Evolutionary conservation across 2,888 invertebrate species (phyloP), one percentile per base, ranked within the genome.

Genomic region (Melieria picta): DNA sequence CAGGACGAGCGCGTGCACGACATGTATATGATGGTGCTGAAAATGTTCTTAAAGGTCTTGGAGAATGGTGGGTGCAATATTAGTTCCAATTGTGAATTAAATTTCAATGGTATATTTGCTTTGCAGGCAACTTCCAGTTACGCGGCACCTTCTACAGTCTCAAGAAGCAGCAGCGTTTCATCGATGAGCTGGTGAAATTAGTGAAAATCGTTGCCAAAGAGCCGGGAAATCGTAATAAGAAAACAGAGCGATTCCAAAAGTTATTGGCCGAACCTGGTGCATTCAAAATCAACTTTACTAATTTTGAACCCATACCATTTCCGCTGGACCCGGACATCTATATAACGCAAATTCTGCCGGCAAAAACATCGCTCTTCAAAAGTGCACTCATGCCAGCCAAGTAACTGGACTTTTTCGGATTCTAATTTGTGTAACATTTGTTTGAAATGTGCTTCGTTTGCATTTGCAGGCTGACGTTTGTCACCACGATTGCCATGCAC

Each of bases 361-460:
- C 95, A 79, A 95, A 95, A 80, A 97, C 98, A 0, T 93, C 93
- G 61, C 89, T 99, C 1, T 99, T 99, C 88, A 99, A 99, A 86
- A 98, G 98, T 48, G 96, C 97, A 0, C 88, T 98, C 69, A 98
- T 97, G 96, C 99, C 99, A 3, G 95, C 96, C 11, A 91, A 90
- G 87, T 87, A 77, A 77, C 81, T 76, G 50, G n/a, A 52, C 0
- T 7, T 52, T 9, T 6, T 9, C 16, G 11, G 55, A 58, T 69
- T n/a, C 52, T 61, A 5, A 45, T 65, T 57, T 47, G 4, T 47
- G 3, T 4, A 60, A 7, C 7, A 9, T 50, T 50, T 30, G 10
- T 56, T 55, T 55, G 6, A 55, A 6, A 13, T 56, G 13, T 56
- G 1, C 13, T 30, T 13, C 3, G 4, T 63, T n/a, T 47, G 30